Evolutionary conservation across 2,888 invertebrate species (phyloP).

Genomic region (Aricia artaxerxes): DNA sequence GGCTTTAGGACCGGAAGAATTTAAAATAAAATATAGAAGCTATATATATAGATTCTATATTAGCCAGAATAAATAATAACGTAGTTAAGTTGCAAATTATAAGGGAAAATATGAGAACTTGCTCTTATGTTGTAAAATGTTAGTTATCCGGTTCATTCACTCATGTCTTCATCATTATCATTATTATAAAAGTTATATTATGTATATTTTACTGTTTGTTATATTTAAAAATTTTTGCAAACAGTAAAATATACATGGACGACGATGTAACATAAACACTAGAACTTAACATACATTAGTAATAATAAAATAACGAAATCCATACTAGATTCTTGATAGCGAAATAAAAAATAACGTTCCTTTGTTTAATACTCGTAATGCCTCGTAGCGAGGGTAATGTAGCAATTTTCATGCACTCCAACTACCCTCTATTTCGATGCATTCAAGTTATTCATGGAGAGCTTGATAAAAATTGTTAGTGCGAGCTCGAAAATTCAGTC

Average conservation of each 20-base stretch:
- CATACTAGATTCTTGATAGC: background rate
- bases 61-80: too few species aligned
- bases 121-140: too few species aligned
- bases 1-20: too few species aligned
- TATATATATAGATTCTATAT: too few species aligned
- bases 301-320: constrained; percentile 1
- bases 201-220: too few species aligned
- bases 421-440: constrained; percentile 15
- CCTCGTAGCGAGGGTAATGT: constrained; percentile 16
- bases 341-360: constrained; percentile 18
- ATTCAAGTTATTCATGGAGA: constrained; percentile 22
- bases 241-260: background rate
- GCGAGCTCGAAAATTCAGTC: background rate
- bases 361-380: constrained; percentile 24
- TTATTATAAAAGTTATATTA: too few species aligned
- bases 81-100: too few species aligned
- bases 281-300: background rate
- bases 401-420: constrained; percentile 23
- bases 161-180: too few species aligned
- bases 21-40: too few species aligned
- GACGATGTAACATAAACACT: background rate
- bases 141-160: too few species aligned
- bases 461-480: constrained; percentile 20
- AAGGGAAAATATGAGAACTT: too few species aligned
- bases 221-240: too few species aligned